Evolutionary conservation across 2,888 invertebrate species (phyloP), one percentile per base, ranked within the genome.

Genomic region (Piscicola geometra): DNA sequence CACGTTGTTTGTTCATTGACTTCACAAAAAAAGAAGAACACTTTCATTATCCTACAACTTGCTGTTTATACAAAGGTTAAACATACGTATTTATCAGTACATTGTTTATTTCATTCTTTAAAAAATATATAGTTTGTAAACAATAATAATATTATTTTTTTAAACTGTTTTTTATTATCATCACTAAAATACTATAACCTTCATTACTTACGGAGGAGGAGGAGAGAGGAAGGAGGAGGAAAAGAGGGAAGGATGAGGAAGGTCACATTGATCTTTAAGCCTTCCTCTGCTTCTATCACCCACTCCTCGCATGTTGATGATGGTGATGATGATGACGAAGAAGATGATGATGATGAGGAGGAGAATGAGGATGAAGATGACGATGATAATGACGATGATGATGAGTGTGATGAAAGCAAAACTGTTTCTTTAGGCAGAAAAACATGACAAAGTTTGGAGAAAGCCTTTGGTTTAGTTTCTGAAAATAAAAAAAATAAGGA

Each of bases 261-360:
- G 5, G 60, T 56, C 25, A 56, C 25, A 56, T 56, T 56, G 25
- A 56, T 56, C n/a, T 25, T 56, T n/a, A 56, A 56, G n/a, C 60
- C 60, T 56, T 56, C 60, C 21, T 56, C 60, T 3, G n/a, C 60
- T 56, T 56, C 60, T 21, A 25, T 3, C 60, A 56, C n/a, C 60
- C 60, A 56, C 5, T 56, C n/a, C n/a, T 15, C n/a, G 60, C 60
- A 56, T 3, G 60, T 3, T 56, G 60, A 21, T 15, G 60, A 56
- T 15, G 21, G 12, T 5, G 25, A 21, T 5, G n/a, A 41, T 41
- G 15, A 41, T 25, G 25, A 41, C 41, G 41, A 41, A 9, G 41
- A 41, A 9, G 41, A 41, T 41, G 41, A 41, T 9, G 41, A 41
- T 41, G 41, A 41, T 41, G 41, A 41, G 5, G 41, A 41, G 3